Evolutionary conservation across 2,113 vertebrate genomes (phyloP).

Genomic region (Rhinolophus sinicus): DNA sequence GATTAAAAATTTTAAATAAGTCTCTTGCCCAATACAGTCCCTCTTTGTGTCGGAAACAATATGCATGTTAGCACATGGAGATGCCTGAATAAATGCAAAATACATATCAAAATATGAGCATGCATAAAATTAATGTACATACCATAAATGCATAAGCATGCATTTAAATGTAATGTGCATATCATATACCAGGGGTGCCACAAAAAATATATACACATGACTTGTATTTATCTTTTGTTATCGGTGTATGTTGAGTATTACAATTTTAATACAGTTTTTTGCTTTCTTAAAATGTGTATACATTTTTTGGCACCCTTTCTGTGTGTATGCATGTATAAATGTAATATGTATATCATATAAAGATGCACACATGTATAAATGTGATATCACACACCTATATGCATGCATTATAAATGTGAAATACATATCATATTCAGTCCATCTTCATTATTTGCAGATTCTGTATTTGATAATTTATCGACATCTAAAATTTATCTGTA

Average conservation of each 20-base stretch:
- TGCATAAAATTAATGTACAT: not conserved
- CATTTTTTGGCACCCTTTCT: too few relatives aligned
- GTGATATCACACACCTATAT: not conserved
- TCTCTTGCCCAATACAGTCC: not conserved
- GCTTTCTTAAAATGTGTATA: too few relatives aligned
- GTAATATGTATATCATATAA: not conserved
- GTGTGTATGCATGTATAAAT: not conserved
- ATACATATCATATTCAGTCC: not conserved
- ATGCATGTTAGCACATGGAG: not conserved
- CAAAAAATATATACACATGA: too few relatives aligned
- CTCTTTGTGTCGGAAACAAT: not conserved
- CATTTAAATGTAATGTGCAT: not conserved
- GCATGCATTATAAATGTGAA: not conserved
- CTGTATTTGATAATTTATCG: constrained; percentile 10
- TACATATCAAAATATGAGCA: not conserved
- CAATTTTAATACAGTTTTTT: too few relatives aligned
- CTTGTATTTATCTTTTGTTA: too few relatives aligned
- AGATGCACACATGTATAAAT: not conserved
- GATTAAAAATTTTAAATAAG: constrained; percentile 20
- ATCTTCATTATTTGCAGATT: constrained; percentile 5
- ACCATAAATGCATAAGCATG: not conserved
- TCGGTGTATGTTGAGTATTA: too few relatives aligned
- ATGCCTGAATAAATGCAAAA: not conserved
- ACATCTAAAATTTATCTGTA: not conserved
- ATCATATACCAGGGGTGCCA: too few relatives aligned